phyloP scores from a whole-genome alignment of 2,797 vertebrate genomes.

The Gallinago nigripennis region DNA sequence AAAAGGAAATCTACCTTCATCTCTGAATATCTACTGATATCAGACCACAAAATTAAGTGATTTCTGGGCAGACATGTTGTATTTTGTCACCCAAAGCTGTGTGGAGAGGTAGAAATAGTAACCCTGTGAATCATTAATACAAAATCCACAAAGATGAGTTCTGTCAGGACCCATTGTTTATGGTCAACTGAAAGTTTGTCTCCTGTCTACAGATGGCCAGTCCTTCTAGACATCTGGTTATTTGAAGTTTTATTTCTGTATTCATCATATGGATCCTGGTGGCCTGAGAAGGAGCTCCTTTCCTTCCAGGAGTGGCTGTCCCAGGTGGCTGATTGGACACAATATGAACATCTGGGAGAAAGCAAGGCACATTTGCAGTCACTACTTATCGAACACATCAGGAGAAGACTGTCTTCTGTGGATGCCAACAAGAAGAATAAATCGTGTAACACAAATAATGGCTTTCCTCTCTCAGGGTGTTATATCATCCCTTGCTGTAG shows the following conservation, averaged over 20 bases:
- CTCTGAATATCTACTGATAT: not conserved
- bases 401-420: not conserved
- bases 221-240: not conserved
- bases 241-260: not conserved
- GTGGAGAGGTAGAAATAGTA: not conserved
- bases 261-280: not conserved
- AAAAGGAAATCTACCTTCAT: not conserved
- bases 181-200: not conserved
- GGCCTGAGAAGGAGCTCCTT: not conserved
- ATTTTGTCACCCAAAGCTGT: not conserved
- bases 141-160: not conserved
- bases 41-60: not conserved
- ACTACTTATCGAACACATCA: not conserved
- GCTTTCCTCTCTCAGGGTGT: not conserved
- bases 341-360: not conserved
- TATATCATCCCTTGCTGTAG: not conserved
- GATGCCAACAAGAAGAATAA: not conserved
- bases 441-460: not conserved
- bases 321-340: not conserved
- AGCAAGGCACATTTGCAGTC: not conserved
- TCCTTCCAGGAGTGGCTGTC: not conserved
- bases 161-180: not conserved
- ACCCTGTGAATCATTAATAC: not conserved
- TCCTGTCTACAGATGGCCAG: not conserved
- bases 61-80: not conserved